Base-by-base conservation (phyloP, 2,888 invertebrate species). In the Spilosoma lubricipeda region DNA sequence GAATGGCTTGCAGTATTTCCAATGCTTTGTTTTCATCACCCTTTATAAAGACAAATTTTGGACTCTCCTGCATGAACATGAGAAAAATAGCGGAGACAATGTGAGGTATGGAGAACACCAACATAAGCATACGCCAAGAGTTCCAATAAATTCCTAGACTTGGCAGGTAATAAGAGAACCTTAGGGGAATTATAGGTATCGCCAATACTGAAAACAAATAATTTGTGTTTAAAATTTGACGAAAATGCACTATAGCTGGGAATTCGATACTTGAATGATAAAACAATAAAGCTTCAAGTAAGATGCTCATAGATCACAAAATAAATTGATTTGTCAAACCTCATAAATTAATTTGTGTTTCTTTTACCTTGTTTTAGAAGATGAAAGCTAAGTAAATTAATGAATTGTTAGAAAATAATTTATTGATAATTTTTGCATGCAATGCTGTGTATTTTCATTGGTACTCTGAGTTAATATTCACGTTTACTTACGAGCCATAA, bases 81-180 rank as follows among this genome's bases (percentile, higher is more conserved):
- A 97, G 88, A 79, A 96, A 96, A 0, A 96, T 23, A 0, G 97
- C 96, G 0, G 97, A 96, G 3, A 97, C 70, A 0, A 97, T 77
- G 73, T 97, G 96, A 0, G 98, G 97, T 0, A 96, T 23, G 0
- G 97, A 96, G 86, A 97, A 96, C 0, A 97, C 87, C 2, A 97
- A 90, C 20, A 98, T 87, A 78, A 97, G 96, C 4, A 97, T 87
- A n/a, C 98, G 94, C 98, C 98, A 98, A 1, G 98, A 97, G 85
- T 96, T 96, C 88, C 97, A 96, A 42, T 91, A 91, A 81, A 97
- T 91, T n/a, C 92, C 96, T 67, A 96, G 85, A 0, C 93, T 76
- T 0, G 90, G 84, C 0, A 93, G 77, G 39, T 93, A 83, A 71
- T 92, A 77, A 13, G 96, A 92, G 80, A 96, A 91, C 2, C 87